Base-by-base conservation (phyloP, 2,888 invertebrate species). In the Oscheius sp. region DNA sequence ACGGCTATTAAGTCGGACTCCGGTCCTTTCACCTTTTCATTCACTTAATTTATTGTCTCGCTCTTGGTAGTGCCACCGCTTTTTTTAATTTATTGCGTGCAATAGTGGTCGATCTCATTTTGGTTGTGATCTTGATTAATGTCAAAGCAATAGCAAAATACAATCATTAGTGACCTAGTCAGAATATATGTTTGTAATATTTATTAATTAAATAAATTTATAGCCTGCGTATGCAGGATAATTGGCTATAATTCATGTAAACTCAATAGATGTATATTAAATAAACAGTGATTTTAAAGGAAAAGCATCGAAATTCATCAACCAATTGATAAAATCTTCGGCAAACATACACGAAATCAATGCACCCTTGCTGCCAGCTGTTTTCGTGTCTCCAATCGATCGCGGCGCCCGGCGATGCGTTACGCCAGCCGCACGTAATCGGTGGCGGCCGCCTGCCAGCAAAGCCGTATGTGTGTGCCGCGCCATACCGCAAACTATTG, bases 1-100 rank as follows among this genome's bases (percentile, higher is more conserved):
- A 85, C 75, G 83, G 84, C 57, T 85, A 86, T 72, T 82, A 70
- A 38, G 50, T 49, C 41, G 36, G 44, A 32, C 36, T 28, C 20
- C 20, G 14, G 41, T 41, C 41, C 41, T 17, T 41, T n/a, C n/a
- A 20, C n/a, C 24, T 44, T 24, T 24, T 26, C 17, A 28, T 59
- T 59, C 59, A 44, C 59, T 59, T 44, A 41, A 47, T 47, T 62
- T 17, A n/a, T n/a, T n/a, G 14, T 49, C 22, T 30, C 30, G 32
- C 30, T 24, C 9, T n/a, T 12, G 9, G n/a, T 62, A 49, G 50
- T 49, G 50, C 47, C 30, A 47, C 28, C 28, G 30, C 14, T 28
- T 49, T 30, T 59, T 59, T 36, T 20, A 30, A 59, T 41, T 62
- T 49, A 50, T 62, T 62, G 26, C n/a, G 24, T 59, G 41, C 24